phyloP scores from a whole-genome alignment of 2,888 invertebrate species.

The Mechanitis messenoides region DNA sequence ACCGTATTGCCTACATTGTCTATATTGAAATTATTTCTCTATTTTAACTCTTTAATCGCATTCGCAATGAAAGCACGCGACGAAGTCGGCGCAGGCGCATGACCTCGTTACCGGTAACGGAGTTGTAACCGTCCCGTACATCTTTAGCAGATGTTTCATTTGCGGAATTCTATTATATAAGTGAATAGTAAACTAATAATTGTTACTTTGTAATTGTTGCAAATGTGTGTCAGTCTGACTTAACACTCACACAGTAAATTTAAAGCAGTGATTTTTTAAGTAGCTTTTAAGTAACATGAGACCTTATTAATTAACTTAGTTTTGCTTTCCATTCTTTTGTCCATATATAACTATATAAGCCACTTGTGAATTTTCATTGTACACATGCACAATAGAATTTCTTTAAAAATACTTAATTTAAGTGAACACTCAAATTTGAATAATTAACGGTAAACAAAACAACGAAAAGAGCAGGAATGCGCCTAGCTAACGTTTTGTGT shows the following conservation, averaged over 20 bases:
- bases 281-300: neutral
- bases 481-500: constrained; percentile 12
- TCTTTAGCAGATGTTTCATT: constrained; percentile 36
- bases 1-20: constrained; percentile 26
- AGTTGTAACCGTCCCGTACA: constrained; percentile 42
- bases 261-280: neutral
- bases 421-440: constrained; percentile 1
- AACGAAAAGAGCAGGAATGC: constrained; percentile 5
- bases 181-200: constrained; percentile 16
- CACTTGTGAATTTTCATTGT: constrained; percentile 5
- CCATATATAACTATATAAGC: neutral
- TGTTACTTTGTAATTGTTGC: constrained; percentile 5
- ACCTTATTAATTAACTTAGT: constrained; percentile 4
- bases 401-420: constrained; percentile 6
- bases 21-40: constrained; percentile 28
- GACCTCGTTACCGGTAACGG: constrained; percentile 68
- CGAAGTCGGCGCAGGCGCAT: constrained; percentile 33
- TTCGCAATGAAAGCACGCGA: constrained; percentile 64
- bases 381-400: neutral
- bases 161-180: constrained; percentile 40
- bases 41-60: constrained; percentile 42
- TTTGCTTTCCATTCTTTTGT: constrained; percentile 10
- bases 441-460: constrained; percentile 5
- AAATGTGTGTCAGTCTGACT: constrained; percentile 1
- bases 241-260: neutral